These are phyloP conservation scores for Platalea minor DNA, from an alignment of 2,797 vertebrate genomes.

Conservation along the genomic window DNA sequence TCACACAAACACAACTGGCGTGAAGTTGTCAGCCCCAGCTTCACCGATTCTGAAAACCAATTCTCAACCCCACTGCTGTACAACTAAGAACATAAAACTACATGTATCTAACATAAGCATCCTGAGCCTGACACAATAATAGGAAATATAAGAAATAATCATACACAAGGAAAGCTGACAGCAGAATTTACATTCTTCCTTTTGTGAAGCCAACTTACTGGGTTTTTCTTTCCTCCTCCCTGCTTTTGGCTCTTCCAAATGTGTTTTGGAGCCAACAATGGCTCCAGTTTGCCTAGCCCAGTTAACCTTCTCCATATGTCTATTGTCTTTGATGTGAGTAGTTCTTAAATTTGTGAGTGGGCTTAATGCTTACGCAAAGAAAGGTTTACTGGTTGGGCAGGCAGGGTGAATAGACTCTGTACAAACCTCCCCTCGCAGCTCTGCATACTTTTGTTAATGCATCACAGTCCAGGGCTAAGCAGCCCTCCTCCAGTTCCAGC, in stretches of 20 bases:
- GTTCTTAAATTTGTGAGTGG: conserved; percentile 17
- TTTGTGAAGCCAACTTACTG: background rate
- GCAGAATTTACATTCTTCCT: background rate
- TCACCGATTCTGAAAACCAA: background rate
- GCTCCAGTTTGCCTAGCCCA: conserved; percentile 48
- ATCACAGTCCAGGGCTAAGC: background rate
- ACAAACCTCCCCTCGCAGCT: background rate
- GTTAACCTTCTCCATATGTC: conserved; percentile 49
- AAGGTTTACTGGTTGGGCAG: conserved; percentile 32
- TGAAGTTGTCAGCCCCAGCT: background rate
- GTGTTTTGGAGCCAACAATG: conserved; percentile 16
- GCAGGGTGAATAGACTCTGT: background rate
- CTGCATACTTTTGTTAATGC: background rate
- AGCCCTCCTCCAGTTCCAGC: background rate
- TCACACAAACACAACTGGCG: background rate
- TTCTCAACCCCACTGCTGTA: background rate
- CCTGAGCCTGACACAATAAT: background rate
- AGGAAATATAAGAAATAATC: background rate
- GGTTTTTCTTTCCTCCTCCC: background rate
- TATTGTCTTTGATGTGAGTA: background rate
- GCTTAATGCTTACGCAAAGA: background rate
- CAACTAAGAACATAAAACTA: background rate
- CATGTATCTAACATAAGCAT: background rate
- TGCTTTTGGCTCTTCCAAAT: conserved; percentile 18
- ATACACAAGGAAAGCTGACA: background rate